Base-by-base conservation (phyloP, 2,113 vertebrate genomes). In the Blennius ocellaris region DNA sequence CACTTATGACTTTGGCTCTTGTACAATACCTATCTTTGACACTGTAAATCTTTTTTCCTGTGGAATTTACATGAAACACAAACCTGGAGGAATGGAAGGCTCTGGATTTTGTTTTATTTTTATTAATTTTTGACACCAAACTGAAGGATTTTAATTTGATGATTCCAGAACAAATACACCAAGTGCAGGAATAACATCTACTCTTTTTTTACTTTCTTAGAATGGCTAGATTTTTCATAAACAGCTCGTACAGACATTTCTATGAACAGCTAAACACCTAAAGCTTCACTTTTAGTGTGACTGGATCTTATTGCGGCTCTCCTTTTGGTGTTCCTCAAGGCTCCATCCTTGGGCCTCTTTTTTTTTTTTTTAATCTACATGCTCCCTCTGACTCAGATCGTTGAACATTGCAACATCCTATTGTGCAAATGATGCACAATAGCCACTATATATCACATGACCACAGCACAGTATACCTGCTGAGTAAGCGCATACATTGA, bases 1-100 rank as follows among this genome's bases (percentile, higher is more conserved):
- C 58, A n/a, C 21, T 17, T 40, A 6, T 41, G 69, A 72, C 63
- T 58, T 56, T 75, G 51, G 67, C 71, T 79, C 50, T 60, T 47
- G 41, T 63, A 17, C 65, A 64, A 56, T 52, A 74, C 38, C 57
- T 49, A 60, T 61, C 54, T 70, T 57, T 76, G 61, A 49, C 60
- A 61, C 9, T 11, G 43, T 38, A 16, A 66, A 61, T 57, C 69
- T 53, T 15, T 17, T 44, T 62, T 73, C 73, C 11, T 60, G 40
- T 56, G 4, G 4, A 40, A 70, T 74, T 65, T 52, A 64, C 44
- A 78, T 53, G 58, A 63, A 76, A 64, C 7, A 57, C 64, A 9
- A 61, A 73, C 30, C 21, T 15, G 36, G 0, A 56, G 36, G 60
- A 36, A 63, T 55, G n/a, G 21, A 43, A 68, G 44, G 10, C 7